Conservation (phyloP, 2,113 vertebrate genomes). For the Embiotoca jacksoni region DNA sequence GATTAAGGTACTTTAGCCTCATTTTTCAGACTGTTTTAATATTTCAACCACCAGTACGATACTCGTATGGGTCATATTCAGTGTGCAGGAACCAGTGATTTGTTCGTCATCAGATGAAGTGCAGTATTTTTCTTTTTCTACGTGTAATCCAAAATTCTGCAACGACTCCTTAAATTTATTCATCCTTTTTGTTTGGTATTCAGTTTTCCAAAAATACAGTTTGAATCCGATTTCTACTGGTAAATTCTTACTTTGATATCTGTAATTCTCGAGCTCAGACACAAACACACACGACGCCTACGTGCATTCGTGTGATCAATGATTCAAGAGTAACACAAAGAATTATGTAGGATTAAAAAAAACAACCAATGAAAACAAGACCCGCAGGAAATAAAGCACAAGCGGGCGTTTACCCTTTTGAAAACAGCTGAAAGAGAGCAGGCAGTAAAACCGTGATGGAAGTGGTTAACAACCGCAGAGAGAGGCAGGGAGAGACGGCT, state of each 20-base stretch:
- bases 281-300: slow-evolving; percentile 2
- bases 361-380: slow-evolving; percentile 13
- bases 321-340: slow-evolving; percentile 37
- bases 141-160: too few species aligned
- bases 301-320: slow-evolving; percentile 32
- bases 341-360: slow-evolving; percentile 1
- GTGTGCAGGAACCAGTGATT: too few species aligned
- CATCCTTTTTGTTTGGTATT: background rate
- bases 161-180: too few species aligned
- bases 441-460: slow-evolving; percentile 60
- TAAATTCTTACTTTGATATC: background rate
- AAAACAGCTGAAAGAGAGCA: slow-evolving; percentile 26
- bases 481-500: slow-evolving; percentile 9
- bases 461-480: slow-evolving; percentile 59
- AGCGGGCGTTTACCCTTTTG: slow-evolving; percentile 46
- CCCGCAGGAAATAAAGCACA: slow-evolving; percentile 44
- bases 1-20: too few species aligned
- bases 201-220: background rate
- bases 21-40: too few species aligned
- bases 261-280: slow-evolving; percentile 6
- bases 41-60: too few species aligned
- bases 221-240: background rate
- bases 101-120: too few species aligned
- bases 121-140: too few species aligned
- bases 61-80: too few species aligned